A percentile compares a stretch with the other conserved stretches of the same genome.
Conservation (phyloP, 2,797 vertebrate genomes). For the Anabas testudineus region DNA sequence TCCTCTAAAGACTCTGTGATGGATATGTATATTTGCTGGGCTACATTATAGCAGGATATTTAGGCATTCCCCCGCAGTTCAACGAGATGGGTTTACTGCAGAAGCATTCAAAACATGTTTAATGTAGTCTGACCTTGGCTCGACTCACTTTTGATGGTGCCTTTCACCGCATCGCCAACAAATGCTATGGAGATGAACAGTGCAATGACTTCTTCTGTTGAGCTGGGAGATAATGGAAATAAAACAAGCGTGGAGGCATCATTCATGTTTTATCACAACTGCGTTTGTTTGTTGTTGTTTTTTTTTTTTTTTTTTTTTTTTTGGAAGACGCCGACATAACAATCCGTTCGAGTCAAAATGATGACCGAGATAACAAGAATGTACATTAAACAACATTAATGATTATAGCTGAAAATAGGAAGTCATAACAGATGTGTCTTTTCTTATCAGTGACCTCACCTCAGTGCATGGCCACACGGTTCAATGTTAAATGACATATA, state of each 20-base stretch:
- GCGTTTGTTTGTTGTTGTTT: no score
- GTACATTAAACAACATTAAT: constrained; percentile 35
- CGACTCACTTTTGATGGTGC: constrained; percentile 92
- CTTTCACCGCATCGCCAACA: constrained; percentile 93
- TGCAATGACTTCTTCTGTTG: constrained; percentile 95
- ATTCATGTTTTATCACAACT: constrained; percentile 49
- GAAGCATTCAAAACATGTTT: constrained; percentile 29
- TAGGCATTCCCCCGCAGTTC: not conserved
- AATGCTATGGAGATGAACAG: constrained; percentile 97
- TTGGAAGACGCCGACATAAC: constrained; percentile 57
- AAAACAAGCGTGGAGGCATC: constrained; percentile 14
- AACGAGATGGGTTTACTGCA: constrained; percentile 2
- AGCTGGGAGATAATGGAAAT: constrained; percentile 80
- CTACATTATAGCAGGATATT: constrained; percentile 36
- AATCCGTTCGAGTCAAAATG: constrained; percentile 42
- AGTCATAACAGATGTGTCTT: constrained; percentile 46
- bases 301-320: no score
- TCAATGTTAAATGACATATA: constrained; percentile 4
- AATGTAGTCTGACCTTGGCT: constrained; percentile 32
- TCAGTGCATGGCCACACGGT: constrained; percentile 1
- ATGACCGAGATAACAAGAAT: constrained; percentile 8
- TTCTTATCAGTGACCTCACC: constrained; percentile 32
- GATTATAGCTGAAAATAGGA: constrained; percentile 49
- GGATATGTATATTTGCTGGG: constrained; percentile 26
- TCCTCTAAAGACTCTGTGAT: constrained; percentile 34